A percentile compares a stretch with the other conserved stretches of the same genome.
Evolutionary conservation across 2,888 invertebrate genomes (phyloP).

Genomic region (Tholera decimalis): DNA sequence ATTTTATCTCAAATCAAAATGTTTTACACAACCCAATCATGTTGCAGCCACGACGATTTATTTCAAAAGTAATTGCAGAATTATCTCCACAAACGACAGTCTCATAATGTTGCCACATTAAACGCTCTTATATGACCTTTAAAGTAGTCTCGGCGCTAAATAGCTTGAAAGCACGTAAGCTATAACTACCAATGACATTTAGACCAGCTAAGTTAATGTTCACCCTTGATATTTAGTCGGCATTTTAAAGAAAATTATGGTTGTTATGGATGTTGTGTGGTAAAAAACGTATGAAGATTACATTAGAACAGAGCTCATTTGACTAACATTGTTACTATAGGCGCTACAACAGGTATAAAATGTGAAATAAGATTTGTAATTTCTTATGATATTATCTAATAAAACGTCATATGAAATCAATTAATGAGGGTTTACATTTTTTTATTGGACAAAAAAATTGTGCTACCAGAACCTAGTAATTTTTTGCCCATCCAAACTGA

Average conservation of each 20-base stretch:
- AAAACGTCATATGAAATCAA: not conserved
- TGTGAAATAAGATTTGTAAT: conserved; percentile 26
- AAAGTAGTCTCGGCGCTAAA: conserved; percentile 11
- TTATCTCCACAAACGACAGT: not conserved
- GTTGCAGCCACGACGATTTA: not conserved
- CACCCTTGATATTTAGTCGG: conserved; percentile 32
- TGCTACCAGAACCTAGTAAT: too few species aligned
- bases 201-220: conserved; percentile 23
- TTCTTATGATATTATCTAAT: not conserved
- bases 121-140: conserved; percentile 32
- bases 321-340: not conserved
- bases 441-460: too few species aligned
- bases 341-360: not conserved
- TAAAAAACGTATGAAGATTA: not conserved
- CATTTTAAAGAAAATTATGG: conserved; percentile 16
- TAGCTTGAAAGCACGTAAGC: conserved; percentile 23
- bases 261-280: conserved; percentile 4
- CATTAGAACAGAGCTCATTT: conserved; percentile 8
- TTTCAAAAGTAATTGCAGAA: not conserved
- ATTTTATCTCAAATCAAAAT: too few species aligned
- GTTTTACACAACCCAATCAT: too few species aligned
- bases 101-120: conserved; percentile 18
- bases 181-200: conserved; percentile 54
- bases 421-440: not conserved
- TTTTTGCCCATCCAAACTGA: conserved; percentile 1